Evolutionary conservation across 2,113 vertebrate genomes (phyloP).

Genomic region (Indri indri): DNA sequence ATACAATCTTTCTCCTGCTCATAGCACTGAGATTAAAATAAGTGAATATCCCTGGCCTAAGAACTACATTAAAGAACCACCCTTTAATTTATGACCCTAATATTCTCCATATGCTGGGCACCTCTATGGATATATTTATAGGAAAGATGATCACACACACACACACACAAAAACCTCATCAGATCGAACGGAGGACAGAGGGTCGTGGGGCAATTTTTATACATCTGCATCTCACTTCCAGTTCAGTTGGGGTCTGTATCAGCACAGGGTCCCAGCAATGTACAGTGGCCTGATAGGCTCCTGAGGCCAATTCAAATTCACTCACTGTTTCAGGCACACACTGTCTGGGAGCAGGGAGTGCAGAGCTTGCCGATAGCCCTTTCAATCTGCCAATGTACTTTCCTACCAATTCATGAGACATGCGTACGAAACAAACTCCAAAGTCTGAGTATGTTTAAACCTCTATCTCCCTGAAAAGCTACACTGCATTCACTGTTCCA

Average conservation of each 20-base stretch:
- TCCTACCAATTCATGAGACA: accelerated
- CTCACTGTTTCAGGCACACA: background rate
- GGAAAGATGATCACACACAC: background rate
- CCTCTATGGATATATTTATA: background rate
- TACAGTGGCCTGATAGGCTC: accelerated
- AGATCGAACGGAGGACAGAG: background rate
- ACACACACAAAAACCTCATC: background rate
- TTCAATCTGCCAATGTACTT: background rate
- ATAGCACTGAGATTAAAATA: background rate
- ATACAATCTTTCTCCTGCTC: background rate
- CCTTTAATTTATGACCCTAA: no score
- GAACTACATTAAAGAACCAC: background rate
- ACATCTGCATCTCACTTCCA: accelerated
- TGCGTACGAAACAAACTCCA: background rate
- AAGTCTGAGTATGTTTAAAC: background rate
- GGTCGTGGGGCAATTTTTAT: accelerated
- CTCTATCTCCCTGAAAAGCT: background rate
- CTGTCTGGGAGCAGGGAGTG: background rate
- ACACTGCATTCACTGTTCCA: accelerated
- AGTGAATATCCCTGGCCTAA: background rate
- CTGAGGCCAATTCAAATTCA: background rate
- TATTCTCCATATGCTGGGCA: background rate
- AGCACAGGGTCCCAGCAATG: background rate
- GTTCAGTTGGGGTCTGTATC: background rate
- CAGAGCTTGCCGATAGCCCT: no score